Evolutionary conservation across 1,140 invertebrate species (phyloP), one percentile per base, ranked within the genome.

Genomic region (Apolygus lucorum): DNA sequence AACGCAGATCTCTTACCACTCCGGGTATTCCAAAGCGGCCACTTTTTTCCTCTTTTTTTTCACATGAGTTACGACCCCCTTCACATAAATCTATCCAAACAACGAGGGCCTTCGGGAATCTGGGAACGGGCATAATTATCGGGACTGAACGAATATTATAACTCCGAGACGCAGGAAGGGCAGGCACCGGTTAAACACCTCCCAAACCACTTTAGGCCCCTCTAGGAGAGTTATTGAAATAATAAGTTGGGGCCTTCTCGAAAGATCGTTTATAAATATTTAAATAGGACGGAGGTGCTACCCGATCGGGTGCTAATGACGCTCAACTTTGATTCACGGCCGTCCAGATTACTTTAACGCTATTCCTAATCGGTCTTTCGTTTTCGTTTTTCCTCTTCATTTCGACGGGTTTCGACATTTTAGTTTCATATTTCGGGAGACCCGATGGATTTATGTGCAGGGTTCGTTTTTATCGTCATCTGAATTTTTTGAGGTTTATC

Each of bases 251-350:
- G 54, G 8, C 22, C 54, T 49, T n/a, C n/a, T 59, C 54, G 54
- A 59, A 59, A 59, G 54, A 59, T 59, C 54, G 54, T 59, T 59
- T 59, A 59, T 59, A 59, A 59, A 59, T 59, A 59, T 59, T 59
- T 59, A 59, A 59, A 59, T 8, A 59, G 54, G 54, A 59, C 22
- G 4, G 54, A 59, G 54, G 54, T 59, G 54, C 54, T 59, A 59
- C 54, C 22, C 54, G 54, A 59, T 59, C 54, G 54, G 54, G 54
- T 59, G 54, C 54, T 59, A 59, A 59, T 59, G 54, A 59, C 54
- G 54, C 22, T 59, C 54, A 59, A 59, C 54, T 59, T 59, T 59
- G 54, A 59, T 59, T 59, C 54, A 59, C 54, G 8, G 54, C 54
- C 22, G 13, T 4, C 22, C 22, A 8, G 54, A 59, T 59, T 59